Percentiles rank a stretch among this genome's conserved stretches.
Evolutionary conservation across 2,797 vertebrate genomes (phyloP).

Genomic region (Gymnoscopelus microlampas): DNA sequence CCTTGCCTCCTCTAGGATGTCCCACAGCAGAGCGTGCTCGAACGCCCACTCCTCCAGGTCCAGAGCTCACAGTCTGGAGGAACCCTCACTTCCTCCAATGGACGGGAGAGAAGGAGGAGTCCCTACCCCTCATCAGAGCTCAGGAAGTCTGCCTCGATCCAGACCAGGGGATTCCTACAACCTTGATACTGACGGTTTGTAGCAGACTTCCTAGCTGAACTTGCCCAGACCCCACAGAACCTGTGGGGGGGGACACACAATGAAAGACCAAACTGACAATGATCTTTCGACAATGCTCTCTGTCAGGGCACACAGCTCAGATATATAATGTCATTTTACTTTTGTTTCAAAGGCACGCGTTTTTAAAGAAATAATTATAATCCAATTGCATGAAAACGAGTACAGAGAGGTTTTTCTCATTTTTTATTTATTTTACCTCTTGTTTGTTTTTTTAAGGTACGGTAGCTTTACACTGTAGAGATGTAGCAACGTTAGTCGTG

Average conservation of each 20-base stretch:
- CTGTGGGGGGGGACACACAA: constrained; percentile 26
- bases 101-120: constrained; percentile 38
- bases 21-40: constrained; percentile 29
- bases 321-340: constrained; percentile 9
- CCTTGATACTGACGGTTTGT: constrained; percentile 54
- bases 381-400: constrained; percentile 71
- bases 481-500: constrained; percentile 47
- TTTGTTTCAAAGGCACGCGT: constrained; percentile 66
- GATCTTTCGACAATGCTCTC: constrained; percentile 32
- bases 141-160: constrained; percentile 61
- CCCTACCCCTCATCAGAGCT: constrained; percentile 37
- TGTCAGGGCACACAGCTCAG: constrained; percentile 52
- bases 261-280: constrained; percentile 31
- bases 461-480: constrained; percentile 67
- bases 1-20: constrained; percentile 46
- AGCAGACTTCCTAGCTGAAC: constrained; percentile 50
- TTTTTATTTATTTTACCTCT: too few species aligned
- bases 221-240: constrained; percentile 29
- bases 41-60: constrained; percentile 44
- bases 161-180: constrained; percentile 38
- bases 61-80: constrained; percentile 59
- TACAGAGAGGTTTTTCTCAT: constrained; percentile 48
- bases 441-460: constrained; percentile 32
- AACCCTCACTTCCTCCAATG: constrained; percentile 32
- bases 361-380: constrained; percentile 30